These are phyloP conservation scores for Gambusia holbrooki DNA, from an alignment of 2,113 vertebrate genomes.

Conservation along the genomic window DNA sequence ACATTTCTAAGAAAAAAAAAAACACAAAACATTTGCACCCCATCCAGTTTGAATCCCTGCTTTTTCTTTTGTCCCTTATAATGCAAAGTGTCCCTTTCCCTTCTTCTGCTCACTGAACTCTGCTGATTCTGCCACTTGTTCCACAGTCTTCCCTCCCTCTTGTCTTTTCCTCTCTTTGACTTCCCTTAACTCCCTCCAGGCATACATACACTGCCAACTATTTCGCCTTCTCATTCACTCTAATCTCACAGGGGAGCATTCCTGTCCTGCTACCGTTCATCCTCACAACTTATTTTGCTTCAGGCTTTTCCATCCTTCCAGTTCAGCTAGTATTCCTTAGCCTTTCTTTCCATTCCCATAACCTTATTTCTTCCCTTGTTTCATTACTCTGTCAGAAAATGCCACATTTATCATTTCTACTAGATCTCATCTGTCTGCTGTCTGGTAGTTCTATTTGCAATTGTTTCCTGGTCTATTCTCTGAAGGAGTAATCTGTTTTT, in stretches of 20 bases:
- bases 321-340: constrained; percentile 12
- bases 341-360: constrained; percentile 7
- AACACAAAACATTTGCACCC: constrained; percentile 17
- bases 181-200: constrained; percentile 57
- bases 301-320: constrained; percentile 31
- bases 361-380: constrained; percentile 7
- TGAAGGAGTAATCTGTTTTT: constrained; percentile 2
- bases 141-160: constrained; percentile 20
- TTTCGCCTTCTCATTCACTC: constrained; percentile 45
- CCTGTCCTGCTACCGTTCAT: constrained; percentile 56
- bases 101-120: constrained; percentile 31
- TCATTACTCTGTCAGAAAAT: constrained; percentile 8
- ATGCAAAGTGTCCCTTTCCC: constrained; percentile 2
- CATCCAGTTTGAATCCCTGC: neutral
- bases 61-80: constrained; percentile 15
- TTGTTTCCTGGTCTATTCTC: neutral
- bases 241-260: constrained; percentile 65
- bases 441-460: neutral
- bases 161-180: constrained; percentile 42
- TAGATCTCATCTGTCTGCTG: neutral
- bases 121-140: constrained; percentile 25
- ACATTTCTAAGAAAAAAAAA: constrained; percentile 21
- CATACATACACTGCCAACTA: constrained; percentile 48
- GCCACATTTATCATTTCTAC: neutral
- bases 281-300: constrained; percentile 45